Conservation (phyloP, 1,140 invertebrate species). For the Apis laboriosa region DNA sequence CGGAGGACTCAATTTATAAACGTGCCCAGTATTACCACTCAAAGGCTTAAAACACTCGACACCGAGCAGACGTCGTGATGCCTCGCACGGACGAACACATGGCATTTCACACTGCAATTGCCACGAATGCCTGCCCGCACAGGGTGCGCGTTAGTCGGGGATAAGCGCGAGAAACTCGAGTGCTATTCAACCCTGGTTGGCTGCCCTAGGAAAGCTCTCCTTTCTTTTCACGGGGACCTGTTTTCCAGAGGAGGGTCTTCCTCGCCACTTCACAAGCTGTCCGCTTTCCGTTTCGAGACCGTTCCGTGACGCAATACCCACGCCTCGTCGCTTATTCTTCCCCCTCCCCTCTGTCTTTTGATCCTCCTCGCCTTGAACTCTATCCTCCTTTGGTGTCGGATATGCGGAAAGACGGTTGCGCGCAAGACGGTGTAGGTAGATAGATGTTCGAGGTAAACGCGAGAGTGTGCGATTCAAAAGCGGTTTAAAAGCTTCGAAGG, state of each 20-base stretch:
- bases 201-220: conserved; percentile 28
- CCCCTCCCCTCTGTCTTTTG: not conserved
- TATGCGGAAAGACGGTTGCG: too few relatives aligned
- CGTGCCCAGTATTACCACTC: conserved; percentile 67
- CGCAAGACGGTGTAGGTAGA: too few relatives aligned
- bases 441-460: not conserved
- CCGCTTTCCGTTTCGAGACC: not conserved
- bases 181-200: conserved; percentile 29
- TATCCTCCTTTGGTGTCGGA: not conserved
- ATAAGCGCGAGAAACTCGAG: conserved; percentile 48
- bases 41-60: conserved; percentile 72
- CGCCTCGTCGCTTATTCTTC: not conserved
- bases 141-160: not conserved
- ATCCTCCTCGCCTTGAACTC: too few relatives aligned
- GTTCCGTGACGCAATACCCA: not conserved
- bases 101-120: conserved; percentile 71
- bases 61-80: conserved; percentile 51
- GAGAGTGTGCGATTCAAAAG: conserved; percentile 38
- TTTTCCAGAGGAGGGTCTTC: not conserved
- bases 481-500: conserved; percentile 58
- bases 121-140: conserved; percentile 47
- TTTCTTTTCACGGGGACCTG: conserved; percentile 40
- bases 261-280: conserved; percentile 21
- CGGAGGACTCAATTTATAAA: conserved; percentile 73
- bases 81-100: conserved; percentile 51